These are phyloP conservation scores for Tadarida brasiliensis DNA, from an alignment of 2,797 vertebrate species.

Conservation along the genomic window DNA sequence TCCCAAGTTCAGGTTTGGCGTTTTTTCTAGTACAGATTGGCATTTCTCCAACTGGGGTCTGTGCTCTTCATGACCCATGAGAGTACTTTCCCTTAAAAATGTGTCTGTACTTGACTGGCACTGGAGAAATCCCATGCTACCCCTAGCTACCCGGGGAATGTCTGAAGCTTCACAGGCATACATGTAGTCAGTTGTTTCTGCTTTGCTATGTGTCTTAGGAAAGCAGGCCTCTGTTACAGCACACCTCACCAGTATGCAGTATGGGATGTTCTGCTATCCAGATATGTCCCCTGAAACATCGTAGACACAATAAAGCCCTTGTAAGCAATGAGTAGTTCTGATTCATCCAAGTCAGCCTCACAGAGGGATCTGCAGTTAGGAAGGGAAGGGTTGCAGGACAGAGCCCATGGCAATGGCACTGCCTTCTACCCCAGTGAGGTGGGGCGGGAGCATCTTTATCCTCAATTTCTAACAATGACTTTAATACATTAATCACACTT, in stretches of 20 bases:
- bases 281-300: neutral
- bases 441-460: neutral
- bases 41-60: neutral
- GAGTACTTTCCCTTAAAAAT: neutral
- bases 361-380: neutral
- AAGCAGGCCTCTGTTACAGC: neutral
- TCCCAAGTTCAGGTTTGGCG: accelerated
- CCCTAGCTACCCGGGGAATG: neutral
- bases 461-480: neutral
- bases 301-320: neutral
- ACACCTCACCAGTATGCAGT: neutral
- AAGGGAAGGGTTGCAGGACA: neutral
- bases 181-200: neutral
- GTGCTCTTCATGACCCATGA: neutral
- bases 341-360: neutral
- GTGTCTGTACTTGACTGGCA: neutral
- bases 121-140: neutral
- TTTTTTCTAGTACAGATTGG: neutral
- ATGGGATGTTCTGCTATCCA: neutral
- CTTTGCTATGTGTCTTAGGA: neutral
- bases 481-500: neutral
- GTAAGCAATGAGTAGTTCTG: neutral
- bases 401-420: accelerated
- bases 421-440: neutral
- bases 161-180: neutral